Evolutionary conservation across 2,888 invertebrate genomes (phyloP), one percentile per base, ranked within the genome.

Genomic region (Sialis fuliginosa): DNA sequence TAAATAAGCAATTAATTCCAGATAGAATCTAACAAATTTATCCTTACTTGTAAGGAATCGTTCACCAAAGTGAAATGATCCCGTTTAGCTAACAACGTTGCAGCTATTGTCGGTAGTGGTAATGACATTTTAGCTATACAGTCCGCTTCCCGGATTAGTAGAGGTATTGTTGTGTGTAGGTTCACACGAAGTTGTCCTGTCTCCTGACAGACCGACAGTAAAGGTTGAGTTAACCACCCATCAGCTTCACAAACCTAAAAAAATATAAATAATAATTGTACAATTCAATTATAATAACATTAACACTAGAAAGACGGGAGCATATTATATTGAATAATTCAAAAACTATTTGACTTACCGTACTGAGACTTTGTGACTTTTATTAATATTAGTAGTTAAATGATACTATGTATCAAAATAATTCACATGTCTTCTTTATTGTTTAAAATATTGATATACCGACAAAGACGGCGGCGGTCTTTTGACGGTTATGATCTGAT

Each of bases 81-180:
- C 54, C 78, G 77, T 58, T 85, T 86, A 6, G 81, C 72, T 59
- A 85, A 77, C 35, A 89, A 66, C 0, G 87, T 83, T 49, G 82
- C 73, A 30, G 87, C 87, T 1, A 88, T 80, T 49, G 86, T 81
- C 0, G 89, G 88, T 50, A 87, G 67, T n/a, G 83, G 79, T 2
- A 91, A 64, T 5, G 79, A 75, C 70, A 90, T 75, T 62, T 90
- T 90, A 2, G 81, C 75, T 61, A 91, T 74, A 58, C 88, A 81
- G 60, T 89, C 89, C 0, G 88, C 80, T 62, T 92, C 91, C 32
- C 87, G 70, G 46, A 90, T 81, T 35, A 90, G 67, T 32, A 88
- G 64, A 5, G 77, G 74, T 13, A 89, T 77, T 0, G 83, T 79
- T 33, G 74, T 74, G 60, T 88, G 87, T 34, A 89, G 62, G 58